phyloP scores from a whole-genome alignment of 2,797 vertebrate genomes.

The Hafferia zeledoni region DNA sequence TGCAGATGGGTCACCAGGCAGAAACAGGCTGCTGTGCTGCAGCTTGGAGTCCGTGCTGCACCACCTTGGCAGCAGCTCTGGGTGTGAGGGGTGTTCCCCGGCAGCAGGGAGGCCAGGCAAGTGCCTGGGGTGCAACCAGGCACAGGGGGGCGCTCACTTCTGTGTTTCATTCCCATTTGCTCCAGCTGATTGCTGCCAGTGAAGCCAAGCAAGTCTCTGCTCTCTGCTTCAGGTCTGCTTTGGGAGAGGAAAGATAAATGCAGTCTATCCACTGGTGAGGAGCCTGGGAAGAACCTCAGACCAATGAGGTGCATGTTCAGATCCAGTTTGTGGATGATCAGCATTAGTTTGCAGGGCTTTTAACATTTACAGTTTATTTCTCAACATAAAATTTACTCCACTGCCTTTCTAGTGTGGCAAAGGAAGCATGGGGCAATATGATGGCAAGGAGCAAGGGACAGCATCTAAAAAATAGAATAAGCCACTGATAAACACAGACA shows the following conservation, averaged over 20 bases:
- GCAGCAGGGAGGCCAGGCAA: rapidly evolving
- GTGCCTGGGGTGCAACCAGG: rapidly evolving
- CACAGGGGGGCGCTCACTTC: rapidly evolving
- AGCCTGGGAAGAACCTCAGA: background rate
- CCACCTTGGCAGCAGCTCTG: background rate
- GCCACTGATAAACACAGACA: slow-evolving; percentile 13
- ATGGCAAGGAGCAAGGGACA: background rate
- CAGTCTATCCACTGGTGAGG: background rate
- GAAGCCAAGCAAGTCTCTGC: background rate
- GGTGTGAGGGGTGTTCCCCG: rapidly evolving
- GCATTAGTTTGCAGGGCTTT: background rate
- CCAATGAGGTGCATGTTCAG: rapidly evolving
- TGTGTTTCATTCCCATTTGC: background rate
- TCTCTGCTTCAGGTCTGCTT: background rate
- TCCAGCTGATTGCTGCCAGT: background rate
- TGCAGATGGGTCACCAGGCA: background rate
- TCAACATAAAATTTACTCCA: background rate
- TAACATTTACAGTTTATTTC: background rate
- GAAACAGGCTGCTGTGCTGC: background rate
- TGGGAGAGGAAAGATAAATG: background rate
- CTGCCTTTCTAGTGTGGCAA: background rate
- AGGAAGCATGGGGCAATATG: background rate
- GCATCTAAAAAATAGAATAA: background rate
- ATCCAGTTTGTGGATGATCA: background rate
- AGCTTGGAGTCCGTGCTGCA: rapidly evolving